Evolutionary conservation across 2,113 vertebrate genomes (phyloP), one percentile per base, ranked within the genome.

Genomic region (Microtus montanus): DNA sequence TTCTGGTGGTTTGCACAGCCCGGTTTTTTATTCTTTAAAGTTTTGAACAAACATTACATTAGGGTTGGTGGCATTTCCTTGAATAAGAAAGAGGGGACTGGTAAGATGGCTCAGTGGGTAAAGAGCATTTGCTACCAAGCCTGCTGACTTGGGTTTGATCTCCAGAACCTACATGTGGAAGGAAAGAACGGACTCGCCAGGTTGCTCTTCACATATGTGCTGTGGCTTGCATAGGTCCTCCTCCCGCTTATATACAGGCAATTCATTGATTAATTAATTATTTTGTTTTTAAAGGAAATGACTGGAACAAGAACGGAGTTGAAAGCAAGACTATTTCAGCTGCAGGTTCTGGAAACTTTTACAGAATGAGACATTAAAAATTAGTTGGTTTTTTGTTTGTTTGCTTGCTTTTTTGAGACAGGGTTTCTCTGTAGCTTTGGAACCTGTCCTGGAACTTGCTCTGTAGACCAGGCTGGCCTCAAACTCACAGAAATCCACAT

Each of bases 281-380:
- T 70, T 15, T 70, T 35, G 10, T 71, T 71, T 20, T 19, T 9
- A 71, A 71, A 54, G 35, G 17, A 79, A 92, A 52, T 52, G 49
- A 52, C 49, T 52, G 2, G 49, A 52, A 52, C 49, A 52, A 52
- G 49, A 52, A 52, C 2, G 49, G 49, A 61, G 64, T 75, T 85
- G 77, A 90, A 96, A 90, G 17, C 24, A 15, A 70, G 22, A 33
- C 38, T 58, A 28, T 93, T 93, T 92, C 30, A 77, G 22, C 78
- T 83, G 38, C 22, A 94, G 33, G 15, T 79, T 90, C 83, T 80
- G 30, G 77, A 12, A 90, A 84, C n/a, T 87, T 89, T 66, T 22
- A 44, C 85, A 49, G 5, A 10, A 28, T 74, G 19, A 12, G 5
- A 66, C 91, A 17, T 73, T 93, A 85, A 95, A 89, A 85, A 41